Evolutionary conservation across 2,797 vertebrate genomes (phyloP).

Genomic region (Microtus californicus): DNA sequence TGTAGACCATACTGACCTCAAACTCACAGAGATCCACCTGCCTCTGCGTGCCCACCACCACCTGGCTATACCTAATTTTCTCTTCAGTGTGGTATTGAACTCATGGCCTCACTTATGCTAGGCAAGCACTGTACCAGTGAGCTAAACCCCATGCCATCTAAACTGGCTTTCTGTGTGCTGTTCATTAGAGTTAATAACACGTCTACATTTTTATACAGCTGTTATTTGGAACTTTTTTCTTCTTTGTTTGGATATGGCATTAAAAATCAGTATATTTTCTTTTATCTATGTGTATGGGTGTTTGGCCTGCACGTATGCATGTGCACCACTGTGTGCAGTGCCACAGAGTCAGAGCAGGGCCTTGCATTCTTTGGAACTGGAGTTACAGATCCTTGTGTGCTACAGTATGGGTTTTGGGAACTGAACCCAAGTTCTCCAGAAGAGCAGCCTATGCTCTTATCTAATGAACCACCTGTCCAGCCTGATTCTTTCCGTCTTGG

Average conservation of each 20-base stretch:
- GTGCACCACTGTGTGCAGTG: not conserved
- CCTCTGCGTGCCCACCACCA: no score
- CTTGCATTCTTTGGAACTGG: not conserved
- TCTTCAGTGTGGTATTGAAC: not conserved
- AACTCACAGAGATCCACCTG: no score
- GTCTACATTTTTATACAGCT: not conserved
- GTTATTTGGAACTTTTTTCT: constrained; percentile 7
- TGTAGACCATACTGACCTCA: no score
- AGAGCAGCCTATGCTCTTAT: not conserved
- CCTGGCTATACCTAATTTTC: not conserved
- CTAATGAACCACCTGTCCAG: not conserved
- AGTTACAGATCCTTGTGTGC: not conserved
- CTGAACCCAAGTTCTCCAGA: not conserved
- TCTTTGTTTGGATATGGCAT: not conserved
- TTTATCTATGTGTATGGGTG: not conserved
- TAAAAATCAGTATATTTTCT: not conserved
- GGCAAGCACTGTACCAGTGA: not conserved
- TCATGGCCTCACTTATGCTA: not conserved
- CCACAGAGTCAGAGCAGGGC: not conserved
- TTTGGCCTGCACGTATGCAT: not conserved
- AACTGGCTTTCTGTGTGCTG: constrained; percentile 6
- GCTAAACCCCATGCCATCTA: not conserved
- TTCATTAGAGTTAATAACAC: not conserved
- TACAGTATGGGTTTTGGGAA: not conserved
- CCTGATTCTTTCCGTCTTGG: not conserved